Conservation (phyloP, 2,888 invertebrate species). For the Drosophila neonasuta region DNA sequence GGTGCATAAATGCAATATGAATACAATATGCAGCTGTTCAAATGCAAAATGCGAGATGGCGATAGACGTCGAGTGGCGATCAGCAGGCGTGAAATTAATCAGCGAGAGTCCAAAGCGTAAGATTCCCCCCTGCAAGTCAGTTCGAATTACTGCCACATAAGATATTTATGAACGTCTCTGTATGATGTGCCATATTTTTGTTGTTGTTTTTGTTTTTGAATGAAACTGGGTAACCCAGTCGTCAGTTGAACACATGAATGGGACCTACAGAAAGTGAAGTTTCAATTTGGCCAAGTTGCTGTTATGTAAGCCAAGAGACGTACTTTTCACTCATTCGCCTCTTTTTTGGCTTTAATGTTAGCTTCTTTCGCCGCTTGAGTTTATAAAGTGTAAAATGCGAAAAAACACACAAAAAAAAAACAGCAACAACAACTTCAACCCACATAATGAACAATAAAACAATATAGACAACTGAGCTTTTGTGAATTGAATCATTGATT, state of each 20-base stretch:
- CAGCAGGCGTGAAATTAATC: constrained; percentile 72
- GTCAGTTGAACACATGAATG: constrained; percentile 15
- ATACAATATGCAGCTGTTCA: constrained; percentile 39
- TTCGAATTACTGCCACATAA: constrained; percentile 60
- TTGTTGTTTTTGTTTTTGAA: constrained; percentile 39
- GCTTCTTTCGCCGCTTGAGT: constrained; percentile 24
- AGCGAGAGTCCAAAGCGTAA: constrained; percentile 24
- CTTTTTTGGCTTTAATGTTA: constrained; percentile 24
- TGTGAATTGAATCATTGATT: constrained; percentile 68
- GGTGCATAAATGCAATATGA: constrained; percentile 2
- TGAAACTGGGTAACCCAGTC: constrained; percentile 75
- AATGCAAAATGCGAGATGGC: constrained; percentile 44
- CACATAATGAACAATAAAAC: constrained; percentile 57
- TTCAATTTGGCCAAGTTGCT: constrained; percentile 43
- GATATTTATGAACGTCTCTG: constrained; percentile 29
- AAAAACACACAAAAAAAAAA: constrained; percentile 28
- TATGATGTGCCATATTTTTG: constrained; percentile 53
- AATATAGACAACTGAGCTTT: constrained; percentile 51
- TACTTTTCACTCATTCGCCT: constrained; percentile 35
- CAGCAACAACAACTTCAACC: constrained; percentile 61
- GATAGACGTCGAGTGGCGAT: constrained; percentile 31
- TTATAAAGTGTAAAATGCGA: constrained; percentile 19
- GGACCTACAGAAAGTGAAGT: constrained; percentile 60
- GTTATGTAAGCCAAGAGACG: constrained; percentile 59
- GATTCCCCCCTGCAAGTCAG: constrained; percentile 43